phyloP scores from a whole-genome alignment of 2,888 invertebrate genomes.

The Oscheius sp. region DNA sequence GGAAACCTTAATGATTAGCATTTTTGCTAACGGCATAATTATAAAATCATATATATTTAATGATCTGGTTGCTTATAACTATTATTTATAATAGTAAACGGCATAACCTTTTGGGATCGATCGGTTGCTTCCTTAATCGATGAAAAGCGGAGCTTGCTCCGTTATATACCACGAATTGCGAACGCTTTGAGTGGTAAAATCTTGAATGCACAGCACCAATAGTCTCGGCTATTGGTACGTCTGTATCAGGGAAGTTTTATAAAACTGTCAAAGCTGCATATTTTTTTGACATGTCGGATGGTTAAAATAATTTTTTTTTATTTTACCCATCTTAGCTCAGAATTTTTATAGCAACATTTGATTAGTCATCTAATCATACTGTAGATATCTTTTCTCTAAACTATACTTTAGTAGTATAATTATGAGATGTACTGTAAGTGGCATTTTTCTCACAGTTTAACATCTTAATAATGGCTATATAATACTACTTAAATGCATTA shows the following conservation, averaged over 20 bases:
- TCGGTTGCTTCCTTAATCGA: constrained; percentile 72
- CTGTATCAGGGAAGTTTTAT: constrained; percentile 70
- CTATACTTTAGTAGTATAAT: neutral
- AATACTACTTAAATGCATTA: no score
- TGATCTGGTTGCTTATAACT: neutral
- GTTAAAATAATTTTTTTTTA: neutral
- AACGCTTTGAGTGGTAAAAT: constrained; percentile 76
- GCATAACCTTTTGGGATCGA: constrained; percentile 71
- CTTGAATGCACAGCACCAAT: constrained; percentile 72
- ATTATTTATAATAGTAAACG: neutral
- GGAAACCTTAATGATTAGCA: neutral
- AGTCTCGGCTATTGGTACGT: constrained; percentile 62
- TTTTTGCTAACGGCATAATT: neutral
- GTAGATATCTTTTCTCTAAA: neutral
- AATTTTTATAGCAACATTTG: constrained; percentile 4
- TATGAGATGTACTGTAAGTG: neutral
- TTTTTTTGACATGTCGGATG: neutral
- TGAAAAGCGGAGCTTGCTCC: constrained; percentile 73
- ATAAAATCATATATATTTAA: neutral
- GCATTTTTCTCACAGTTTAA: neutral
- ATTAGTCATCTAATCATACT: neutral
- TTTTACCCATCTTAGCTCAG: constrained; percentile 4
- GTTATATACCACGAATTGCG: constrained; percentile 69
- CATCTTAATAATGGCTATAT: neutral
- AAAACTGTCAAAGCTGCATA: constrained; percentile 28